These are phyloP conservation scores for Onchidella celtica DNA, from an alignment of 2,888 invertebrate species.

Conservation along the genomic window DNA sequence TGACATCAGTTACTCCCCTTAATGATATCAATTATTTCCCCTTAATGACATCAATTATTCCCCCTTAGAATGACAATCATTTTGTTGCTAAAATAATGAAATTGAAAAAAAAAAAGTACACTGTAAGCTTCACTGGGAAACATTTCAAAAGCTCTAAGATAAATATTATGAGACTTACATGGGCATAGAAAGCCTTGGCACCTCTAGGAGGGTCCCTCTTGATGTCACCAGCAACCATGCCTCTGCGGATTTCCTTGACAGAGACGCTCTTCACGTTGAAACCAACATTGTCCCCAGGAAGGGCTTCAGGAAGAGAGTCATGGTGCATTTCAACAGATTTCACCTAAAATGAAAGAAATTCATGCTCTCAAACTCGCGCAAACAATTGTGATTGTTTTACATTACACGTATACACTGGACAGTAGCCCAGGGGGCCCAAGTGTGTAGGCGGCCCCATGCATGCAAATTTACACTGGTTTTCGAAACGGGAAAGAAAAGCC, in stretches of 20 bases:
- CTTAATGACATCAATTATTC: too few relatives aligned
- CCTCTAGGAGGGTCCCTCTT: constrained; percentile 96
- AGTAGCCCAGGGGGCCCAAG: too few relatives aligned
- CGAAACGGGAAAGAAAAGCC: constrained; percentile 40
- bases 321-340: constrained; percentile 99
- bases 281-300: constrained; percentile 99
- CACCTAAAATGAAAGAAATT: constrained; percentile 80
- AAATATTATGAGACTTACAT: constrained; percentile 72
- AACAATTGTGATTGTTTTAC: constrained; percentile 4
- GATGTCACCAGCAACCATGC: constrained; percentile 98
- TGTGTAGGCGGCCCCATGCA: constrained; percentile 45
- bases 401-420: too few relatives aligned
- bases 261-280: constrained; percentile 99
- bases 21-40: too few relatives aligned
- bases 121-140: too few relatives aligned
- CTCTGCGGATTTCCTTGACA: constrained; percentile 99
- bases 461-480: constrained; percentile 36
- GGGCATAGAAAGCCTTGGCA: constrained; percentile 75
- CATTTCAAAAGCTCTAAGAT: too few relatives aligned
- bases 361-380: not conserved
- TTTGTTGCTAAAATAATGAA: too few relatives aligned
- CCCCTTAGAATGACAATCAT: too few relatives aligned
- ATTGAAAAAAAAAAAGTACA: too few relatives aligned
- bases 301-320: constrained; percentile 96
- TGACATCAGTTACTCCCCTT: too few relatives aligned